Base-by-base conservation (phyloP, 2,797 vertebrate genomes). In the Hypotaenidia okinawae region DNA sequence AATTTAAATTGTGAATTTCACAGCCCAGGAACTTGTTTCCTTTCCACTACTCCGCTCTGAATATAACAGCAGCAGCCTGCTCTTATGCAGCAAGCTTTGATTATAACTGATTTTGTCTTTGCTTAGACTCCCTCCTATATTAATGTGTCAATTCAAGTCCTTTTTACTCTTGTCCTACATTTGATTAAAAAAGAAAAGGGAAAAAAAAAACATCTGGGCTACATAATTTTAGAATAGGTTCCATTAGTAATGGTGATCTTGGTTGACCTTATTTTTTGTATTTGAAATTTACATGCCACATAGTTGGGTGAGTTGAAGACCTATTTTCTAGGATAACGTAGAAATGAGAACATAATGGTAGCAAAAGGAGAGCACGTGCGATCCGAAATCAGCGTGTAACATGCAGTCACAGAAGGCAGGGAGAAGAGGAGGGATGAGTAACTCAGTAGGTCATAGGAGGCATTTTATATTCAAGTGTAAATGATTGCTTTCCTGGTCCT, bases 81-180 rank as follows among this genome's bases (percentile, higher is more conserved):
- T 93, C 7, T 91, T 62, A 74, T 43, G 61, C 51, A 87, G n/a
- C n/a, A 90, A 47, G 41, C 73, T 95, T 89, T 82, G 87, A 84
- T 93, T 96, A 35, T 89, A 88, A 91, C 70, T 73, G 41, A 81
- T 90, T 94, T 49, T 41, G 78, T 83, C 83, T 89, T 93, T 61
- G 72, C 37, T 45, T 43, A 91, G 27, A 93, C 62, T 91, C 75
- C 45, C 51, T 93, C 47, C 73, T 91, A 61, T 67, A 93, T 94
- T 95, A 94, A 94, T 84, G 35, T 96, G 88, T 84, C 81, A 82
- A 83, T 93, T 92, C 89, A 92, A 97, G 93, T 94, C 76, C 94
- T 96, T 70, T 91, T 84, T 94, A 87, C 61, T 94, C 87, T 87
- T 95, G 96, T 89, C 96, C 95, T 96, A 95, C 81, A 97, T 96